A percentile compares a stretch with the other conserved stretches of the same genome.
phyloP scores from a whole-genome alignment of 2,113 vertebrate genomes.

The Neogobius melanostomus region DNA sequence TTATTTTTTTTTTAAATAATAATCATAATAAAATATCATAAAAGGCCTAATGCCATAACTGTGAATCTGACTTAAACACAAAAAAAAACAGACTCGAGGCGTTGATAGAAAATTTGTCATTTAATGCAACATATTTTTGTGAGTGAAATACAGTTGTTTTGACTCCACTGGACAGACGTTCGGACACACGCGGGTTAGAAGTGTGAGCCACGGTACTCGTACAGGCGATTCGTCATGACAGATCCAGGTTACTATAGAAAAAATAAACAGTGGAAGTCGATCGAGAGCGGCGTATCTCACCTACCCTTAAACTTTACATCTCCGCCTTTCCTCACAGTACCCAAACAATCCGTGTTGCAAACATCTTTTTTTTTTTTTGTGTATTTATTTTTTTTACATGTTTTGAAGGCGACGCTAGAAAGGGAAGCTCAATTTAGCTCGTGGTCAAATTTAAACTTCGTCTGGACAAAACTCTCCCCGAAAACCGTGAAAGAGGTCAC shows the following conservation, averaged over 20 bases:
- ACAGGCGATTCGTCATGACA: conserved; percentile 64
- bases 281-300: conserved; percentile 16
- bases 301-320: not conserved
- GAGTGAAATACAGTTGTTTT: conserved; percentile 88
- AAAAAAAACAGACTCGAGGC: conserved; percentile 57
- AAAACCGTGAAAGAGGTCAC: conserved; percentile 68
- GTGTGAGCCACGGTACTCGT: conserved; percentile 91
- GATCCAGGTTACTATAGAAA: conserved; percentile 61
- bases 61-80: too few species aligned
- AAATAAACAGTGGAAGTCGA: conserved; percentile 80
- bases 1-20: too few species aligned
- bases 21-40: too few species aligned
- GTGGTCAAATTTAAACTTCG: not conserved
- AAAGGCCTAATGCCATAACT: not conserved
- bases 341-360: not conserved
- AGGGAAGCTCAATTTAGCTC: conserved; percentile 1
- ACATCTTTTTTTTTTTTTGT: not conserved
- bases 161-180: conserved; percentile 85
- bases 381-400: not conserved
- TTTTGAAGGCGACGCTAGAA: not conserved
- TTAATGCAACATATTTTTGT: conserved; percentile 88
- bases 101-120: conserved; percentile 88
- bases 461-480: conserved; percentile 26
- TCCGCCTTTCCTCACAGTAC: not conserved
- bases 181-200: conserved; percentile 83